Evolutionary conservation across 2,888 invertebrate genomes (phyloP), one percentile per base, ranked within the genome.

Genomic region (Drosophila mayaguana): DNA sequence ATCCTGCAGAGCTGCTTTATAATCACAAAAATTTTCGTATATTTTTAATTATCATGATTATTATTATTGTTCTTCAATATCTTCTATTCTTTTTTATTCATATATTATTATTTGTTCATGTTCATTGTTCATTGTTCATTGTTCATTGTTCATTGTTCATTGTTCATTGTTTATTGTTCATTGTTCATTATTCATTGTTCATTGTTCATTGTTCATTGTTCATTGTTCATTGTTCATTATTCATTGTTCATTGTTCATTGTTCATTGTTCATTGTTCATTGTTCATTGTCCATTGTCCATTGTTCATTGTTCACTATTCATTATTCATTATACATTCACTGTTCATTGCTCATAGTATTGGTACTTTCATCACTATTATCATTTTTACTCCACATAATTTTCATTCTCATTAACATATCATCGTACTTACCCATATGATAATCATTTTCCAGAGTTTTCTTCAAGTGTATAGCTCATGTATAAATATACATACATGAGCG

Each of bases 391-490:
- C n/a, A n/a, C n/a, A n/a, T n/a, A n/a, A n/a, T n/a, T n/a, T n/a
- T n/a, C n/a, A n/a, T n/a, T n/a, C n/a, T n/a, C n/a, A n/a, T n/a
- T n/a, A n/a, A n/a, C n/a, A n/a, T n/a, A n/a, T n/a, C n/a, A n/a
- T n/a, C n/a, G n/a, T n/a, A n/a, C n/a, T n/a, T n/a, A n/a, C n/a
- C n/a, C n/a, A n/a, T n/a, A n/a, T n/a, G n/a, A n/a, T n/a, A n/a
- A n/a, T n/a, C n/a, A n/a, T n/a, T n/a, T n/a, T n/a, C n/a, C n/a
- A n/a, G n/a, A n/a, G n/a, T n/a, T n/a, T n/a, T 28, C 42, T 56
- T 43, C 14, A 20, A 56, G 56, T 48, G 28, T 65, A 51, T 43
- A 18, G 34, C 6, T 40, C 46, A 8, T 34, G 42, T 45, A 42
- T 28, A 40, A 54, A 40, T 18, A 54, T 28, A 50, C 6, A n/a